Evolutionary conservation across 2,888 invertebrate genomes (phyloP).

Genomic region (Hyposoter didymator): DNA sequence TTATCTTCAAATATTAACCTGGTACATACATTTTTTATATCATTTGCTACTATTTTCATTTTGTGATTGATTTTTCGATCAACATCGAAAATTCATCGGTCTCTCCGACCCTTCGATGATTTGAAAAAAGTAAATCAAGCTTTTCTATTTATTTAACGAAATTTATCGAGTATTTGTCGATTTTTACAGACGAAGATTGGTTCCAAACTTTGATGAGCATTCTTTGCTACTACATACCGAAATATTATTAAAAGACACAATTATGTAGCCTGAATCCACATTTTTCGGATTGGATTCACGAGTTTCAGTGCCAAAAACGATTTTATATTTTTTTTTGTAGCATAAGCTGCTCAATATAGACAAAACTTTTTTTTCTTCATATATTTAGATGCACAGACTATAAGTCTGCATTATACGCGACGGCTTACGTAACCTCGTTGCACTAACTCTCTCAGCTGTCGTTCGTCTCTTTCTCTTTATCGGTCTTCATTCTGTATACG

Average conservation of each 20-base stretch:
- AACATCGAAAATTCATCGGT: no score
- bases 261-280: no score
- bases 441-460: constrained; percentile 43
- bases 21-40: no score
- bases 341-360: not conserved
- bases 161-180: not conserved
- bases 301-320: not conserved
- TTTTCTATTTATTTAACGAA: not conserved
- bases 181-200: not conserved
- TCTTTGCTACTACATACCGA: not conserved
- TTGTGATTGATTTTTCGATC: no score
- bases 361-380: not conserved
- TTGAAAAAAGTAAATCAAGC: no score
- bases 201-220: not conserved
- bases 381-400: not conserved
- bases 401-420: constrained; percentile 16
- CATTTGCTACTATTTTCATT: no score
- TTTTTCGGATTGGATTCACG: not conserved
- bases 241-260: not conserved
- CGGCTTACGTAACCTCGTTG: constrained; percentile 46
- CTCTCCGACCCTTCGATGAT: no score
- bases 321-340: not conserved
- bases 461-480: constrained; percentile 40
- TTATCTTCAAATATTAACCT: no score
- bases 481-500: constrained; percentile 36